A percentile compares a stretch with the other conserved stretches of the same genome.
Conservation (phyloP, 2,888 invertebrate genomes). For the Calephelis perditalis region DNA sequence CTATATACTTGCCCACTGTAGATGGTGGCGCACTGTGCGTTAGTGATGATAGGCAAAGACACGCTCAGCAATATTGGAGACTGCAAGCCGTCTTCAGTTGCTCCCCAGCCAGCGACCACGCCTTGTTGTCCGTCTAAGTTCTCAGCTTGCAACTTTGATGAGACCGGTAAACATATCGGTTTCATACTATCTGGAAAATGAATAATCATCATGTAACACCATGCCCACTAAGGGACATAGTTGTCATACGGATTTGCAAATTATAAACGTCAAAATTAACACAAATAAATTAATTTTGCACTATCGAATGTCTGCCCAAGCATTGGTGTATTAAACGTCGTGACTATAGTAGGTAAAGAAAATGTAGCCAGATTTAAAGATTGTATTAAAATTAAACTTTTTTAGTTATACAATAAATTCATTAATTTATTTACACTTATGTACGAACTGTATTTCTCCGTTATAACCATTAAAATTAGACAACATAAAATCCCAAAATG, state of each 20-base stretch:
- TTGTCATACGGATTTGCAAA: no score
- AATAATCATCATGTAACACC: no score
- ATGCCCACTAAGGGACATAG: no score
- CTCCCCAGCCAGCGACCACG: conserved; percentile 78
- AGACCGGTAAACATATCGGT: conserved; percentile 72
- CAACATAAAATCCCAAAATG: no score
- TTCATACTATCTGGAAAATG: conserved; percentile 52
- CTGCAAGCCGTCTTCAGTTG: conserved; percentile 62
- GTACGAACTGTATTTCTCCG: no score
- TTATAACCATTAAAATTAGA: no score
- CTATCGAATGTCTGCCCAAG: not conserved
- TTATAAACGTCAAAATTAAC: no score
- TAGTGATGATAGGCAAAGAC: conserved; percentile 47
- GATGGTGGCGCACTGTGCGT: conserved; percentile 40
- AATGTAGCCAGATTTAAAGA: not conserved
- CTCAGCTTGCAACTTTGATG: conserved; percentile 41
- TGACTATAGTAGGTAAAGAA: not conserved
- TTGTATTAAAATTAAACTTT: no score
- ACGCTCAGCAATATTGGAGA: conserved; percentile 65
- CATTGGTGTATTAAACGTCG: not conserved
- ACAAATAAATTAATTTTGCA: no score
- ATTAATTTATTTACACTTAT: no score
- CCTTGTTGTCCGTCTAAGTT: conserved; percentile 43
- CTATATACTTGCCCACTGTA: conserved; percentile 43
- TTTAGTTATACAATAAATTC: no score